Conservation (phyloP, 2,113 vertebrate genomes). For the Pycnonotus jocosus region DNA sequence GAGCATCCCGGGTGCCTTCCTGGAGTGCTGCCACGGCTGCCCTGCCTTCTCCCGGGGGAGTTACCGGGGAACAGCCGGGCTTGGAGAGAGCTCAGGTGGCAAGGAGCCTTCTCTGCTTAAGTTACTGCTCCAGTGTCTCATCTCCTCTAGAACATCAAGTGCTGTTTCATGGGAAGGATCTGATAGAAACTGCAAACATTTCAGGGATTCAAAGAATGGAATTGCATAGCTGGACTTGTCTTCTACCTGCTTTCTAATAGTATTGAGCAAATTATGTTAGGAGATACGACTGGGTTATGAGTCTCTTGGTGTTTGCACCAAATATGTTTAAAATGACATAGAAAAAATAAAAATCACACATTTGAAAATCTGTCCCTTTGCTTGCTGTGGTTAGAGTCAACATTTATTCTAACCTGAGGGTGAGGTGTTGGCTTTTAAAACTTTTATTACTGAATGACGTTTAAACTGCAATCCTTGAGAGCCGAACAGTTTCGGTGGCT, state of each 20-base stretch:
- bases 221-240: neutral
- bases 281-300: neutral
- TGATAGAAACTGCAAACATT: neutral
- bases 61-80: neutral
- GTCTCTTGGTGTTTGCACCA: neutral
- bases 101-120: neutral
- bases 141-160: neutral
- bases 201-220: neutral
- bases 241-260: neutral
- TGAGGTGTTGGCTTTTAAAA: neutral
- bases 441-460: neutral
- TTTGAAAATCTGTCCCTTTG: neutral
- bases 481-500: neutral
- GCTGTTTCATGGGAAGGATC: neutral
- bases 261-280: neutral
- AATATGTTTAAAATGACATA: neutral
- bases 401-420: neutral
- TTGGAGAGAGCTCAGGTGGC: neutral
- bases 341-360: accelerated
- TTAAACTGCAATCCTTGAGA: neutral
- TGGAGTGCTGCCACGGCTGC: neutral
- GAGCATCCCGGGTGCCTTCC: neutral
- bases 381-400: neutral
- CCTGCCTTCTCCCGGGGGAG: neutral
- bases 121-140: neutral